Base-by-base conservation (phyloP, 2,888 invertebrate species). In the Thymelicus acteon region DNA sequence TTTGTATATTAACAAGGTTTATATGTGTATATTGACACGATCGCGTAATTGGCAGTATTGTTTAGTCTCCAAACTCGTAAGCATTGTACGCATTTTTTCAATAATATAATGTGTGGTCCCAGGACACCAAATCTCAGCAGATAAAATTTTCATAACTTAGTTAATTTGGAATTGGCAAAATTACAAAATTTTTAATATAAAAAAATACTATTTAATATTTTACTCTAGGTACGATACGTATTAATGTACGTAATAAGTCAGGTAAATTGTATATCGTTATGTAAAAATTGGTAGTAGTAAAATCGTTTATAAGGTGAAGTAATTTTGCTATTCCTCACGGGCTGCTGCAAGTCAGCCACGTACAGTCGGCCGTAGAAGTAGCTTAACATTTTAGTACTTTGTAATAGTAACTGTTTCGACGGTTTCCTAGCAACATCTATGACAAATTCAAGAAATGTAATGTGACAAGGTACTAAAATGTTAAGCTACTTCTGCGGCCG, bases 121-220 rank as follows among this genome's bases (percentile, higher is more conserved):
- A 54, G 54, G n/a, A 24, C 54, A 54, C 52, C 24, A 54, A 24
- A 54, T 24, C n/a, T 24, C 54, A 54, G 54, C 19, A 54, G 52
- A 19, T 52, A 54, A 52, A 24, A 49, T 67, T 64, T 44, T 39
- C 12, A 52, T 15, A 39, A 58, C 12, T 48, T 67, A 12, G 37
- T 60, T 67, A 19, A 40, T 19, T 60, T 40, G 49, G 13, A 40
- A 67, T 60, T 60, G 60, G 60, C 67, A 67, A 37, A 67, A 60
- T 60, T 40, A 49, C 49, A 13, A 40, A 39, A 67, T 49, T 39
- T 7, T 54, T 12, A 54, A 54, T 12, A 54, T 4, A 54, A 5
- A 24, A 44, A 12, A 12, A 12, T 12, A 44, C 8, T 15, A 7
- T 19, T 52, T 52, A 15, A 52, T 52, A 52, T 15, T 52, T 19